Conservation (phyloP, 64 coral and sea anemone species). For the Orbicella faveolata region DNA sequence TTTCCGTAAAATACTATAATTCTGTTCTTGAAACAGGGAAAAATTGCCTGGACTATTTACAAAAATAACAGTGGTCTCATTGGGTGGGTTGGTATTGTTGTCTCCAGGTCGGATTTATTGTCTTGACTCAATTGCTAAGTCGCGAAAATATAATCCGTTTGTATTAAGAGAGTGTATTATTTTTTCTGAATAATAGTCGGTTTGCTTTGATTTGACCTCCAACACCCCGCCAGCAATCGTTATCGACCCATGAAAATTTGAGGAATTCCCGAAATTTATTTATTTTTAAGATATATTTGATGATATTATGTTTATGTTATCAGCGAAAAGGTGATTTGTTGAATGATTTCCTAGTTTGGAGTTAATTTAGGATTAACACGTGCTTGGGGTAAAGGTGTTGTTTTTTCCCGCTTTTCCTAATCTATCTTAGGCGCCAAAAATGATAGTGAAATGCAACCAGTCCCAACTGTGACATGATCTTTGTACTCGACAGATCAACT, state of each 20-base stretch:
- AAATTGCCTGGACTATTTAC: not conserved
- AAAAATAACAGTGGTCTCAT: not conserved
- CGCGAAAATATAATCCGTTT: not conserved
- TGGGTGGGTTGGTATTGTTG: not conserved
- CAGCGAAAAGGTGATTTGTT: not conserved
- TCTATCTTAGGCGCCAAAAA: too few relatives aligned
- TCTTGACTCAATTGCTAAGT: not conserved
- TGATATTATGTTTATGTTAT: slow-evolving; percentile 8
- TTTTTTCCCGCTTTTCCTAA: not conserved
- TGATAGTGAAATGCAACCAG: too few relatives aligned
- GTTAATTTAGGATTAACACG: not conserved
- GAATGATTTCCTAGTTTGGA: not conserved
- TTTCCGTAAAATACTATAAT: not conserved
- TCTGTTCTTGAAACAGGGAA: not conserved
- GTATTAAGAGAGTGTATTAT: not conserved
- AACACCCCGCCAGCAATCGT: not conserved
- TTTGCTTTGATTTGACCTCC: not conserved
- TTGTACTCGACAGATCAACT: too few relatives aligned
- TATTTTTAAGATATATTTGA: slow-evolving; percentile 9
- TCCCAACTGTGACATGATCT: too few relatives aligned
- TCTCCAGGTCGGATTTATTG: not conserved
- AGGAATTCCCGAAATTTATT: slow-evolving; percentile 2
- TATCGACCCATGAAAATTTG: not conserved
- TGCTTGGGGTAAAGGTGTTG: not conserved
- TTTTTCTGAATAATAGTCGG: not conserved